Percentiles rank a stretch among this genome's conserved stretches.
phyloP scores from a whole-genome alignment of 2,888 invertebrate genomes.

The Drosophila colorata region DNA sequence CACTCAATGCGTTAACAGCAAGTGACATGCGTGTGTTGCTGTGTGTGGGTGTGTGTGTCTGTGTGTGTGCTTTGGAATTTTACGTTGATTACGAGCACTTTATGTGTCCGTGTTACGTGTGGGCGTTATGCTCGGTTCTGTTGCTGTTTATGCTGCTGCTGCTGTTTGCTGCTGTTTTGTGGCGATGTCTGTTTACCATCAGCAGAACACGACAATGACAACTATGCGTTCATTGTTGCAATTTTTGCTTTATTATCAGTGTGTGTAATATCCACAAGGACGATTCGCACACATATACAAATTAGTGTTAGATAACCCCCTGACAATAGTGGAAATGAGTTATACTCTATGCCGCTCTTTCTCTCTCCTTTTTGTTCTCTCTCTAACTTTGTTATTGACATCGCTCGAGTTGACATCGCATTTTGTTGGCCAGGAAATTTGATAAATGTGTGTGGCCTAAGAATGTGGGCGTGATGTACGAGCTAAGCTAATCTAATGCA shows the following conservation, averaged over 20 bases:
- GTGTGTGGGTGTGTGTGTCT: conserved; percentile 14
- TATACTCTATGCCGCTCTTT: conserved; percentile 18
- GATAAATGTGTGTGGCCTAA: conserved; percentile 62
- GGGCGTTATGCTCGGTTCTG: conserved; percentile 45
- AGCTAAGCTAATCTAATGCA: conserved; percentile 60
- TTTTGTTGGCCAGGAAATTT: conserved; percentile 33
- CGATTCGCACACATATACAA: conserved; percentile 3
- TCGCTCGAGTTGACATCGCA: conserved; percentile 1
- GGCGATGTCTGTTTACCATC: conserved; percentile 54
- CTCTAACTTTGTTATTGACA: conserved; percentile 48
- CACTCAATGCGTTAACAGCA: conserved; percentile 62
- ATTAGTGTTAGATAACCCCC: conserved; percentile 35
- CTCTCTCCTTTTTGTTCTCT: neutral
- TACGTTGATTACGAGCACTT: conserved; percentile 79
- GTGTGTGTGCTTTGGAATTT: conserved; percentile 65
- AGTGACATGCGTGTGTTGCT: conserved; percentile 39
- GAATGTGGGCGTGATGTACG: conserved; percentile 65
- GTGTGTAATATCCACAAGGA: conserved; percentile 54
- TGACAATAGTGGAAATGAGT: conserved; percentile 22
- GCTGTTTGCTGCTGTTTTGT: conserved; percentile 27
- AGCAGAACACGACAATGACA: conserved; percentile 56
- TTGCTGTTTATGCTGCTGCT: conserved; percentile 2
- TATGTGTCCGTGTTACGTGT: conserved; percentile 75
- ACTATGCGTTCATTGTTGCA: conserved; percentile 74
- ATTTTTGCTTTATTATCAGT: conserved; percentile 72